These are phyloP conservation scores for Contarinia nasturtii DNA, from an alignment of 1,140 invertebrate species.

Conservation along the genomic window DNA sequence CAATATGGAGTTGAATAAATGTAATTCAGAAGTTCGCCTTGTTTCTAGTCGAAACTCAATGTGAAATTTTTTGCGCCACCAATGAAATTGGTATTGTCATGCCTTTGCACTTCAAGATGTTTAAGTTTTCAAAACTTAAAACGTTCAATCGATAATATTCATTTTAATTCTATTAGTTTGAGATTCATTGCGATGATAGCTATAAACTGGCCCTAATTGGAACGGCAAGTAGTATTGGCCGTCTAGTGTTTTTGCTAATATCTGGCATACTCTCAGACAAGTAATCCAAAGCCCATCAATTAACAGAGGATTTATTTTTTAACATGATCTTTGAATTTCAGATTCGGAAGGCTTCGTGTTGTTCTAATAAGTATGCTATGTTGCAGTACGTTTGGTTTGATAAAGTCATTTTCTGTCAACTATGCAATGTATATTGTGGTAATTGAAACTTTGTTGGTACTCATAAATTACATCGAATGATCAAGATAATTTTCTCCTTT, in stretches of 20 bases:
- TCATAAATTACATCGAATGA: slow-evolving; percentile 7
- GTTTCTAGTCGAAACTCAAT: too few relatives aligned
- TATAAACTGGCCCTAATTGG: slow-evolving; percentile 46
- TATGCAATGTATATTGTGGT: slow-evolving; percentile 33
- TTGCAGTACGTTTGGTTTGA: slow-evolving; percentile 35
- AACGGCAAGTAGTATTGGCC: slow-evolving; percentile 48
- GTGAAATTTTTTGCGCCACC: too few relatives aligned
- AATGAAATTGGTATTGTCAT: too few relatives aligned
- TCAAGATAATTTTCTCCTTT: too few relatives aligned
- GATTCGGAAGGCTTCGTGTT: slow-evolving; percentile 40
- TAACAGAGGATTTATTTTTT: not conserved
- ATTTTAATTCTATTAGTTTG: slow-evolving; percentile 23
- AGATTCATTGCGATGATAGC: slow-evolving; percentile 20
- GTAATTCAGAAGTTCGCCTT: too few relatives aligned
- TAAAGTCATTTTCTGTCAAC: slow-evolving; percentile 39
- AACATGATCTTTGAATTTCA: slow-evolving; percentile 12
- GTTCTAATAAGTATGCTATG: slow-evolving; percentile 33
- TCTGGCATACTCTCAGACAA: slow-evolving; percentile 45
- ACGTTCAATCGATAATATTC: not conserved
- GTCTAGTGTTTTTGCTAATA: slow-evolving; percentile 45
- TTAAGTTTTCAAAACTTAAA: not conserved
- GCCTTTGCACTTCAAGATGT: too few relatives aligned
- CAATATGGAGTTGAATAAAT: too few relatives aligned
- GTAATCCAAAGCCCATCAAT: slow-evolving; percentile 15
- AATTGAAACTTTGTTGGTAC: slow-evolving; percentile 38